These are phyloP conservation scores for Troides oblongomaculatus DNA, from an alignment of 2,888 invertebrate species.

Conservation along the genomic window DNA sequence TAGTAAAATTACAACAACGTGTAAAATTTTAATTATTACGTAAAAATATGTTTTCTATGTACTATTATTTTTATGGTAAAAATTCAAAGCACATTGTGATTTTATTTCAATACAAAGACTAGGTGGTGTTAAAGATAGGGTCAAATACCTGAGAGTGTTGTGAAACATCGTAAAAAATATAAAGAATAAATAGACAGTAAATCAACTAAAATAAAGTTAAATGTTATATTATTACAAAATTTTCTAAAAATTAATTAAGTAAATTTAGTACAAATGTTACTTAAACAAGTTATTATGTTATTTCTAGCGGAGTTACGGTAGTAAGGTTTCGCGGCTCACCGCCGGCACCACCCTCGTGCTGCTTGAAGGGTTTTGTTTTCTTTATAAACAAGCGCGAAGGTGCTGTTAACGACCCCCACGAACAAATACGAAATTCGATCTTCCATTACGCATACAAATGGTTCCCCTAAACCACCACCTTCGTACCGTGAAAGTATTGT, in stretches of 20 bases:
- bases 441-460: conserved; percentile 78
- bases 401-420: conserved; percentile 77
- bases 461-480: conserved; percentile 54
- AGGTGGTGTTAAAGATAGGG: background rate
- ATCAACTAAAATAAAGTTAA: background rate
- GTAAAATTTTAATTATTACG: no score
- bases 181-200: background rate
- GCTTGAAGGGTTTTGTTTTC: conserved; percentile 75
- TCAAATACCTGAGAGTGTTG: background rate
- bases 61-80: no score
- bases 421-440: conserved; percentile 80
- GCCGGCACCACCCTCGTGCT: conserved; percentile 41
- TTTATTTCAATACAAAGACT: background rate
- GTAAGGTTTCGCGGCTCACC: conserved; percentile 48
- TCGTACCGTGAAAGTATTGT: conserved; percentile 61
- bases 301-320: conserved; percentile 47
- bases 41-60: no score
- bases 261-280: conserved; percentile 30
- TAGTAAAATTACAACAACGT: no score
- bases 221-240: background rate
- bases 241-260: conserved; percentile 9
- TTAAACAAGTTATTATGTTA: conserved; percentile 48
- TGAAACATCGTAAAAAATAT: background rate
- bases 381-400: conserved; percentile 77
- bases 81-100: no score